Conservation (phyloP, 1,140 invertebrate species). For the Lordiphosa collinella region DNA sequence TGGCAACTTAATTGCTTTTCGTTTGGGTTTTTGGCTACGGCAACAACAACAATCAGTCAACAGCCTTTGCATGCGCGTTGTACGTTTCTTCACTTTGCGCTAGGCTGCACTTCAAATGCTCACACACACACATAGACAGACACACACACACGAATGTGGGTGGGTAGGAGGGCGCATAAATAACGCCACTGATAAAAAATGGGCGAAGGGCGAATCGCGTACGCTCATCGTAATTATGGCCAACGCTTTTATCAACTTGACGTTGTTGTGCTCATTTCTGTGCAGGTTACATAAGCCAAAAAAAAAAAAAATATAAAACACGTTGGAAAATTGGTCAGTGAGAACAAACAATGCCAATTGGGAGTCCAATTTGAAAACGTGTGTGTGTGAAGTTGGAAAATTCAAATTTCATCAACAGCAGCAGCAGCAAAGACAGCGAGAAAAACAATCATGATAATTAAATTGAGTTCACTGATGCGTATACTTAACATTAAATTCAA, state of each 20-base stretch:
- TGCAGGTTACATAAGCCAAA: constrained; percentile 57
- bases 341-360: constrained; percentile 13
- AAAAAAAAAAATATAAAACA: too few species aligned
- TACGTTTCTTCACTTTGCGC: constrained; percentile 58
- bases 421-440: constrained; percentile 39
- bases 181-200: constrained; percentile 71
- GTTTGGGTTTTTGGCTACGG: constrained; percentile 64
- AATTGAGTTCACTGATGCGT: constrained; percentile 77
- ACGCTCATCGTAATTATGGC: constrained; percentile 39
- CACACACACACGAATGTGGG: too few species aligned
- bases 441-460: constrained; percentile 77
- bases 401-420: constrained; percentile 52
- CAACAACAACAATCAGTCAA: constrained; percentile 14
- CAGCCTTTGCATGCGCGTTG: constrained; percentile 11
- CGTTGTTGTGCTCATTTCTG: constrained; percentile 25
- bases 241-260: constrained; percentile 53
- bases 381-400: constrained; percentile 67
- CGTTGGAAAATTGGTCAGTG: constrained; percentile 41
- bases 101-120: constrained; percentile 71
- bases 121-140: background rate
- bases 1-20: constrained; percentile 76
- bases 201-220: constrained; percentile 63
- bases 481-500: constrained; percentile 75
- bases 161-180: constrained; percentile 63
- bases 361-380: constrained; percentile 13